phyloP scores from a whole-genome alignment of 2,113 vertebrate species.

The Paracanthobrama guichenoti region DNA sequence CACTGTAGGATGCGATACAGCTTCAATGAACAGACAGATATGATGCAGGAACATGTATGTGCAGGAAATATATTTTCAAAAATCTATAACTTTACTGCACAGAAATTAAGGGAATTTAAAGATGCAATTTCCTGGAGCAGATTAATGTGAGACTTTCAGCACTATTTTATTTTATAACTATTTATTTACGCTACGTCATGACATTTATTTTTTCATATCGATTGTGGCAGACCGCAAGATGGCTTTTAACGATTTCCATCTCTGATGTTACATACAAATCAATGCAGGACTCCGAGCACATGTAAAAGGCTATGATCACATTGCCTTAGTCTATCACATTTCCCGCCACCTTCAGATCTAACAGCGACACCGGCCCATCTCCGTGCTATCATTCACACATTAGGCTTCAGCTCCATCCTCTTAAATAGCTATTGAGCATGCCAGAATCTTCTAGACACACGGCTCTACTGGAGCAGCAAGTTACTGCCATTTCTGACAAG shows the following conservation, averaged over 20 bases:
- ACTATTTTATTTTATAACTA: too few species aligned
- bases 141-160: not conserved
- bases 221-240: constrained; percentile 20
- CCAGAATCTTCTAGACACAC: constrained; percentile 25
- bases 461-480: too few species aligned
- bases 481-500: too few species aligned
- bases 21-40: not conserved
- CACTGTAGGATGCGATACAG: not conserved
- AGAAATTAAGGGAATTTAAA: too few species aligned
- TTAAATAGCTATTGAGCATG: constrained; percentile 28
- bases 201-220: too few species aligned
- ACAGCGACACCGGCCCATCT: not conserved
- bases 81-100: not conserved
- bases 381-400: constrained; percentile 22
- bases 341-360: constrained; percentile 9
- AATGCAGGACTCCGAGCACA: not conserved
- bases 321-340: constrained; percentile 19
- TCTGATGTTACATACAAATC: constrained; percentile 20
- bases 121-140: not conserved
- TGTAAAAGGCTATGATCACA: constrained; percentile 19
- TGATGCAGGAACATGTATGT: too few species aligned
- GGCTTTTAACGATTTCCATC: constrained; percentile 35
- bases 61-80: too few species aligned
- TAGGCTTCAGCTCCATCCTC: constrained; percentile 4
- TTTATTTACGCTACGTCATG: too few species aligned